Percentiles rank a stretch among this genome's conserved stretches.
These are phyloP conservation scores for Drosophila simulans DNA, from an alignment of 1,140 invertebrate species.

Conservation along the genomic window DNA sequence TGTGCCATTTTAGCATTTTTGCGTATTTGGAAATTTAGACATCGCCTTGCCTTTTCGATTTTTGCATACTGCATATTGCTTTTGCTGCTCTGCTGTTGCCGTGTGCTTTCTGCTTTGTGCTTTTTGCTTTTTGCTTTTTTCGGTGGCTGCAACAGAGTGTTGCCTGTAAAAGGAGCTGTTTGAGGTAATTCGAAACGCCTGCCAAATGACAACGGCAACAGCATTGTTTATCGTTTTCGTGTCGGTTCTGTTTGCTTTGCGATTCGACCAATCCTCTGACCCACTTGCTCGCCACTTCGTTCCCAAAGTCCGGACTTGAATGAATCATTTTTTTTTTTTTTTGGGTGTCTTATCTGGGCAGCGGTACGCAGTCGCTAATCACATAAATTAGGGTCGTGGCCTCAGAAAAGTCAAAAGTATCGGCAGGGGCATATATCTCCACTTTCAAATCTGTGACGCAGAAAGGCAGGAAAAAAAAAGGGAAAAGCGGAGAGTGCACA, in stretches of 20 bases:
- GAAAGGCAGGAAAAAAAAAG: conserved; percentile 53
- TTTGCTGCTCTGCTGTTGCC: conserved; percentile 3
- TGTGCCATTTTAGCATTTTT: conserved; percentile 70
- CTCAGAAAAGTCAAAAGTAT: conserved; percentile 20
- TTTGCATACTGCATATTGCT: conserved; percentile 46
- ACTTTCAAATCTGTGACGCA: conserved; percentile 78
- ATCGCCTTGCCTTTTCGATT: conserved; percentile 32
- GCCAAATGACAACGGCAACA: conserved; percentile 58
- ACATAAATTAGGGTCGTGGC: conserved; percentile 77
- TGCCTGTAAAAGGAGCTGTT: conserved; percentile 69
- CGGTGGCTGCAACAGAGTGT: conserved; percentile 19
- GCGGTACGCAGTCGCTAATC: conserved; percentile 62
- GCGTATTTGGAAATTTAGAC: conserved; percentile 76
- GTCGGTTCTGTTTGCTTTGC: conserved; percentile 1
- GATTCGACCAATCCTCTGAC: conserved; percentile 41
- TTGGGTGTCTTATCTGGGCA: conserved; percentile 65
- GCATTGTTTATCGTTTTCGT: conserved; percentile 61
- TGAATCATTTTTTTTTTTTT: conserved; percentile 58
- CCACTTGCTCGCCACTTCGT: conserved; percentile 23
- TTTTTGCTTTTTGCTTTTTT: conserved; percentile 14
- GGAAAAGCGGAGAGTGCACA: conserved; percentile 52
- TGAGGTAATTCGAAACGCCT: conserved; percentile 65
- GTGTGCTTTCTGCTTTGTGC: conserved; percentile 35
- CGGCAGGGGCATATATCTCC: conserved; percentile 43
- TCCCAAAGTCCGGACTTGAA: conserved; percentile 9